Conservation (phyloP, 2,888 invertebrate genomes). For the Blera fallax region DNA sequence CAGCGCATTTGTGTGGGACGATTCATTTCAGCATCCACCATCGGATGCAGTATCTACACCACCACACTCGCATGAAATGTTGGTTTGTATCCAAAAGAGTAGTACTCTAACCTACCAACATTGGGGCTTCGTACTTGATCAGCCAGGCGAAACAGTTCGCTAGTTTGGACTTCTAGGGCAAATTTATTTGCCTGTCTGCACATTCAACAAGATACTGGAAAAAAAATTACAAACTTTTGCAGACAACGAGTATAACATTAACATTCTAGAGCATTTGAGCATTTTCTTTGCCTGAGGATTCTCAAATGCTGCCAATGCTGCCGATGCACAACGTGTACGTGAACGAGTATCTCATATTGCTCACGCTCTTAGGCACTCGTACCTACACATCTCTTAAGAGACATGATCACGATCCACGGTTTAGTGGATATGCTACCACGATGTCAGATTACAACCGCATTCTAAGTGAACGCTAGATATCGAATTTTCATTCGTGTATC, state of each 20-base stretch:
- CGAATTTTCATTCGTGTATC: conserved; percentile 52
- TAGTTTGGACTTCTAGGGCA: conserved; percentile 51
- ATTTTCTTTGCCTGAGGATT: conserved; percentile 9
- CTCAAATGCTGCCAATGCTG: neutral
- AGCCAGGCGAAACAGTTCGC: conserved; percentile 51
- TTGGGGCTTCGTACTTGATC: conserved; percentile 49
- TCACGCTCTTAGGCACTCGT: neutral
- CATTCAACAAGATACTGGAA: conserved; percentile 28
- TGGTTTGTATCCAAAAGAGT: conserved; percentile 5
- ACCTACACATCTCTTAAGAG: neutral
- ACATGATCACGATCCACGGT: conserved; percentile 61
- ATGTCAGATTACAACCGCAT: conserved; percentile 72
- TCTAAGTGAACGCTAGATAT: conserved; percentile 61
- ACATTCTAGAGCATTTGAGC: conserved; percentile 15
- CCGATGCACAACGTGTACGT: conserved; percentile 25
- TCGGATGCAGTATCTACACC: neutral
- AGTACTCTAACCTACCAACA: conserved; percentile 28
- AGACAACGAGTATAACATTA: conserved; percentile 9
- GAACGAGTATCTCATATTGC: conserved; percentile 26
- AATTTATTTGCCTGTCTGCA: conserved; percentile 45
- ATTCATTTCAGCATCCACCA: neutral
- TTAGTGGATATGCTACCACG: conserved; percentile 53
- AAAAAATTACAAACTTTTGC: conserved; percentile 7
- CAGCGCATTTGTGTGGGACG: neutral
- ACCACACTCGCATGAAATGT: neutral